Conservation (phyloP, 2,797 vertebrate species). For the Apogon talboti region DNA sequence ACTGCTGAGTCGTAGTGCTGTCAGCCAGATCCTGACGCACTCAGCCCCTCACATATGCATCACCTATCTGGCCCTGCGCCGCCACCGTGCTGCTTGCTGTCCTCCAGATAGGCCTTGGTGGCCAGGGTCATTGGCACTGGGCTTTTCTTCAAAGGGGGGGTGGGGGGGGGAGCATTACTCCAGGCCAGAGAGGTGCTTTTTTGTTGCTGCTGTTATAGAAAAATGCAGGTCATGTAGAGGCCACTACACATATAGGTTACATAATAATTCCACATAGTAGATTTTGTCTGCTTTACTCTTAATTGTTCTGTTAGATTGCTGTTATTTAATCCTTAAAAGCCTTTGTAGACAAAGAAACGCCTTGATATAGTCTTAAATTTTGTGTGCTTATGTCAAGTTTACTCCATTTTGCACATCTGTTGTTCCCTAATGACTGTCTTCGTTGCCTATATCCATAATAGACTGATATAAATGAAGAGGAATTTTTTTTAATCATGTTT, state of each 20-base stretch:
- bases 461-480: too few species aligned
- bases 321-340: background rate
- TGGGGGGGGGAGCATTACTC: conserved; percentile 11
- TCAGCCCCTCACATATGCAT: conserved; percentile 75
- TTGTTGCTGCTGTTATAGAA: background rate
- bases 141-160: conserved; percentile 44
- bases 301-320: background rate
- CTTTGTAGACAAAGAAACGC: too few species aligned
- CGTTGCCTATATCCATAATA: too few species aligned
- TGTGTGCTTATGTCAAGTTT: too few species aligned
- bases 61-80: conserved; percentile 69
- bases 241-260: background rate
- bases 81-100: conserved; percentile 62
- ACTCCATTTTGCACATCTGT: too few species aligned
- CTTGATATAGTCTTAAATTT: too few species aligned
- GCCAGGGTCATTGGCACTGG: conserved; percentile 51
- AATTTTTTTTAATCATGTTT: too few species aligned
- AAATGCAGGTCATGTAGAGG: conserved; percentile 20
- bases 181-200: conserved; percentile 28
- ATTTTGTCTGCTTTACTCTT: background rate
- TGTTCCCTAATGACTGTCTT: too few species aligned
- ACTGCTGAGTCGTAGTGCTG: conserved; percentile 71
- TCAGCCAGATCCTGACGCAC: conserved; percentile 79
- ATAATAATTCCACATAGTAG: background rate
- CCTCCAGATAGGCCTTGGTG: conserved; percentile 57